phyloP scores from a whole-genome alignment of 2,113 vertebrate species.

The Craseonycteris thonglongyai region DNA sequence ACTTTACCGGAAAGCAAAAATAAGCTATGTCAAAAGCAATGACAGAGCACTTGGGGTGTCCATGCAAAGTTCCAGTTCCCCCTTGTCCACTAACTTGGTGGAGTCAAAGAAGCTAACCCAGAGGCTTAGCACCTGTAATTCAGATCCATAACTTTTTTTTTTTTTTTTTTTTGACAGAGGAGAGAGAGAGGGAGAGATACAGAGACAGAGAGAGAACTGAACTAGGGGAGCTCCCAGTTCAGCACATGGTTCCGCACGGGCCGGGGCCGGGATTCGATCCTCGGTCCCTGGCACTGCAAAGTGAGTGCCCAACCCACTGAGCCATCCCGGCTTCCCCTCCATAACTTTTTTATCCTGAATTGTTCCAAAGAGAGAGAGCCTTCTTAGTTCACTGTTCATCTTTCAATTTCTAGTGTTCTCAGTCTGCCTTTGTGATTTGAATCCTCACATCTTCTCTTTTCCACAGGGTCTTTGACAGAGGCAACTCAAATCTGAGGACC shows the following conservation, averaged over 20 bases:
- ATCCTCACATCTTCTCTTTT: background rate
- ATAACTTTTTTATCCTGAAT: background rate
- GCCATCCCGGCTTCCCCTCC: too few relatives aligned
- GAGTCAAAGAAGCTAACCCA: background rate
- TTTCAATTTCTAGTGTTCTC: background rate
- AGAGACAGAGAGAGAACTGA: too few relatives aligned
- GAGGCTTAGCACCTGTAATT: background rate
- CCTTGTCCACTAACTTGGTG: background rate
- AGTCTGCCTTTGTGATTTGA: background rate
- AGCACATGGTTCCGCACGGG: too few relatives aligned
- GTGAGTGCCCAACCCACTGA: too few relatives aligned
- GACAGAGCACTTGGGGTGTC: slow-evolving; percentile 13
- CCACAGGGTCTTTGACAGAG: background rate
- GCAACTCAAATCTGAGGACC: background rate
- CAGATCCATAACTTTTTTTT: background rate
- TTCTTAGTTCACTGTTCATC: background rate
- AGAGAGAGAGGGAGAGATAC: too few relatives aligned
- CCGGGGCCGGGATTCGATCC: too few relatives aligned
- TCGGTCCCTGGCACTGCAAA: too few relatives aligned
- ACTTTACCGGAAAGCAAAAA: slow-evolving; percentile 32
- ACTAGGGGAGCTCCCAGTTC: too few relatives aligned
- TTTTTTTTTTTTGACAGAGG: background rate
- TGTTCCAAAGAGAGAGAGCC: background rate
- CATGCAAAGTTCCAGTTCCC: background rate
- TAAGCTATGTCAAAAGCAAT: background rate